A percentile compares a stretch with the other conserved stretches of the same genome.
Evolutionary conservation across 2,797 vertebrate species (phyloP).

Genomic region (Clarias platycephalus): DNA sequence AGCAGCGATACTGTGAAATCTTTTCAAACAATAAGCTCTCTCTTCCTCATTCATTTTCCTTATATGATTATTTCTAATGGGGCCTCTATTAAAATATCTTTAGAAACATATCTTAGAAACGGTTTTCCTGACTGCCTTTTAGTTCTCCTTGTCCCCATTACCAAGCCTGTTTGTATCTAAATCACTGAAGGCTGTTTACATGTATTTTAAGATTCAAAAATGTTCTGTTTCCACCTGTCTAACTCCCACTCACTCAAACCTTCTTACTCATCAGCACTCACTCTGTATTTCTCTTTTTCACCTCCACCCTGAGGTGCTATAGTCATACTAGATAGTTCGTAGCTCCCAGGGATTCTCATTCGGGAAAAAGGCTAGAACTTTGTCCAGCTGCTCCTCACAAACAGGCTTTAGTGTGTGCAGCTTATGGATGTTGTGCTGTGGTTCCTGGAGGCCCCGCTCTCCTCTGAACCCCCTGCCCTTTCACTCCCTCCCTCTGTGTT

Average conservation of each 20-base stretch:
- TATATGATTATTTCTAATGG: constrained; percentile 28
- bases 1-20: constrained; percentile 66
- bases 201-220: constrained; percentile 46
- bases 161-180: constrained; percentile 34
- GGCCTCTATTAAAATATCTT: constrained; percentile 30
- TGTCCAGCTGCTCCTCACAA: constrained; percentile 48
- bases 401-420: constrained; percentile 25
- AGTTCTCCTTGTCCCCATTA: constrained; percentile 37
- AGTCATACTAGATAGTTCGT: constrained; percentile 42
- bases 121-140: constrained; percentile 40
- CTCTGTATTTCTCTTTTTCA: constrained; percentile 13
- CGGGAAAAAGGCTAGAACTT: constrained; percentile 40
- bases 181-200: constrained; percentile 54
- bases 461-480: background rate
- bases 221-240: constrained; percentile 32
- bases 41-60: constrained; percentile 8
- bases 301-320: constrained; percentile 38
- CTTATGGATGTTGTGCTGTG: constrained; percentile 17
- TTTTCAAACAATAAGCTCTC: constrained; percentile 54
- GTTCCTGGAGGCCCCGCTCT: constrained; percentile 16
- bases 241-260: constrained; percentile 40
- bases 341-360: constrained; percentile 42
- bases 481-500: constrained; percentile 3
- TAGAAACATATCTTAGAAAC: constrained; percentile 15
- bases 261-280: constrained; percentile 27